Percentiles rank a stretch among this genome's conserved stretches.
phyloP scores from a whole-genome alignment of 2,113 vertebrate species.

The Chlorodrepanis virens region DNA sequence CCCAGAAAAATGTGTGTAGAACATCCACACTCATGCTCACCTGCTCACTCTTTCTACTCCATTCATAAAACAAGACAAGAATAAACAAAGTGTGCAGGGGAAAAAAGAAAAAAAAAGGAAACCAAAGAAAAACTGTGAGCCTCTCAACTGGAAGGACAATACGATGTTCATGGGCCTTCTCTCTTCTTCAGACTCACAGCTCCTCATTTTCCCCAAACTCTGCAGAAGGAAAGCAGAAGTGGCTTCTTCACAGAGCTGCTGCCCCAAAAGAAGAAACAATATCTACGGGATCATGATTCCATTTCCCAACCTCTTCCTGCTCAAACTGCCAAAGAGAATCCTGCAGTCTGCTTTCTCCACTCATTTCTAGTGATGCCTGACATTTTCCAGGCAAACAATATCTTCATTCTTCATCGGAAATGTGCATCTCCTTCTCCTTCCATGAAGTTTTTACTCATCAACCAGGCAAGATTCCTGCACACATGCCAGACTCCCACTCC shows the following conservation, averaged over 20 bases:
- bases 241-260: neutral
- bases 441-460: neutral
- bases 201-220: neutral
- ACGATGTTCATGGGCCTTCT: neutral
- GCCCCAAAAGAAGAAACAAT: neutral
- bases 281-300: neutral
- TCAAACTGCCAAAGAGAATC: neutral
- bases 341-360: neutral
- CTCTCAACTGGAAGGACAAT: neutral
- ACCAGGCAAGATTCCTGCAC: neutral
- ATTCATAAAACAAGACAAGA: neutral
- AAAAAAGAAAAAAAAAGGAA: neutral
- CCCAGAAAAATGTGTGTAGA: fast-evolving
- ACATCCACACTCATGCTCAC: neutral
- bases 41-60: neutral
- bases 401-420: neutral
- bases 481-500: neutral
- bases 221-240: constrained; percentile 22
- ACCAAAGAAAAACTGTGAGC: neutral
- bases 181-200: neutral
- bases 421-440: neutral
- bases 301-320: neutral
- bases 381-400: neutral
- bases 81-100: neutral
- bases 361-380: neutral